Base-by-base conservation (phyloP, 2,113 vertebrate species). In the Verasper variegatus region DNA sequence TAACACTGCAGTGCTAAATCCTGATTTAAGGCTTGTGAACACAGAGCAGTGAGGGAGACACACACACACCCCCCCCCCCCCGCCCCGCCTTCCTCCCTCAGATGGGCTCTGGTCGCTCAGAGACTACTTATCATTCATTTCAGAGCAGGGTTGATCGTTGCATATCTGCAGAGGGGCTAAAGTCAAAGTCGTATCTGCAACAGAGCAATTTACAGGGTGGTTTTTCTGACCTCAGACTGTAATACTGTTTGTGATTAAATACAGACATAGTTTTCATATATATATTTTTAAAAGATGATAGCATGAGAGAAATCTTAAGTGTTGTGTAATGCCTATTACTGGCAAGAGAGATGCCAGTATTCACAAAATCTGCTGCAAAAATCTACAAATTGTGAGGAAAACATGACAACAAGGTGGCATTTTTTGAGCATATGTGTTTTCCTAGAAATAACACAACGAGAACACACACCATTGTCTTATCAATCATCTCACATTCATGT, bases 1-100 rank as follows among this genome's bases (percentile, higher is more conserved):
- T 77, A 37, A 79, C n/a, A 45, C 78, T 18, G 67, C 57, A 51
- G 83, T 55, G 24, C 68, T 87, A 83, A 87, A 89, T 71, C 82
- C 88, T 78, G 63, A 88, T 77, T 85, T 84, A 77, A 80, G 67
- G 69, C 83, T 60, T 23, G 75, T 45, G 69, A 82, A 65, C 78
- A 82, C 20, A 70, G 73, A 68, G 80, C 67, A 51, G 47, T 8
- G 49, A 57, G 71, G 83, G 65, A 61, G 70, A 76, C 76, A 70
- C n/a, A n/a, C n/a, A n/a, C n/a, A n/a, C n/a, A n/a, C n/a, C n/a
- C n/a, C n/a, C n/a, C n/a, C n/a, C n/a, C n/a, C n/a, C n/a, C n/a
- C n/a, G n/a, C n/a, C n/a, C n/a, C n/a, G n/a, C n/a, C 55, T 40
- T 8, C n/a, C 63, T 40, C 40, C 62, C 68, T 57, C 64, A 52